These are phyloP conservation scores for Ophion ellenae DNA, from an alignment of 2,888 invertebrate species.

Conservation along the genomic window DNA sequence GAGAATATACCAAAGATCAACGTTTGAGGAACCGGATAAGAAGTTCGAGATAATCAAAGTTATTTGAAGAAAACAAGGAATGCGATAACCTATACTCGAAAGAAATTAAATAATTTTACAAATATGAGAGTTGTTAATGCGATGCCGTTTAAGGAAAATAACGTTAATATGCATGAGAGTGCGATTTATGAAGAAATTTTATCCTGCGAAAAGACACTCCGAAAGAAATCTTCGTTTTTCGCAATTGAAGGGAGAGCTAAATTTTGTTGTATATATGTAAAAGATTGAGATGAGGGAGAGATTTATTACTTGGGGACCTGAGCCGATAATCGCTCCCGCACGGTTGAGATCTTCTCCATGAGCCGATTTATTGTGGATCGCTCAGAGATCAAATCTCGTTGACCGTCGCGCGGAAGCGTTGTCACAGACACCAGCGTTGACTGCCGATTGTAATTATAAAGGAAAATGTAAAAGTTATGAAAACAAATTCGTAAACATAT, in stretches of 20 bases:
- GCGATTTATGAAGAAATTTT: slow-evolving; percentile 20
- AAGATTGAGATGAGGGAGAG: slow-evolving; percentile 64
- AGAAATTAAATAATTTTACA: slow-evolving; percentile 32
- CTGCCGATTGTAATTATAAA: slow-evolving; percentile 77
- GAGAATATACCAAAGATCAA: slow-evolving; percentile 50
- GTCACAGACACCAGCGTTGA: slow-evolving; percentile 80
- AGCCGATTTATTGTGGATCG: slow-evolving; percentile 3
- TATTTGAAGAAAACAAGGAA: neutral
- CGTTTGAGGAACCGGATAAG: neutral
- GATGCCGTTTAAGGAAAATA: slow-evolving; percentile 23
- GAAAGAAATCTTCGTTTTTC: neutral
- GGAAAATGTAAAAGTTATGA: slow-evolving; percentile 34
- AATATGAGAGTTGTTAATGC: slow-evolving; percentile 20
- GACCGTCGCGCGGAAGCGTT: slow-evolving; percentile 71
- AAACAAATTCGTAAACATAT: slow-evolving; percentile 47
- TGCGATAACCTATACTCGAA: slow-evolving; percentile 16
- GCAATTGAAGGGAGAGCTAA: neutral
- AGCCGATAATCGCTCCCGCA: slow-evolving; percentile 73
- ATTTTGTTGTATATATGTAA: slow-evolving; percentile 76
- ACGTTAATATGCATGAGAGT: slow-evolving; percentile 17
- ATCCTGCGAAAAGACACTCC: neutral
- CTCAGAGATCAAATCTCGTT: slow-evolving; percentile 33
- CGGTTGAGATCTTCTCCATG: slow-evolving; percentile 37
- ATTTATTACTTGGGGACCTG: slow-evolving; percentile 79
- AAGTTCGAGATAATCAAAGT: slow-evolving; percentile 3